phyloP scores from a whole-genome alignment of 2,113 vertebrate genomes.

The Herpailurus yagouaroundi region DNA sequence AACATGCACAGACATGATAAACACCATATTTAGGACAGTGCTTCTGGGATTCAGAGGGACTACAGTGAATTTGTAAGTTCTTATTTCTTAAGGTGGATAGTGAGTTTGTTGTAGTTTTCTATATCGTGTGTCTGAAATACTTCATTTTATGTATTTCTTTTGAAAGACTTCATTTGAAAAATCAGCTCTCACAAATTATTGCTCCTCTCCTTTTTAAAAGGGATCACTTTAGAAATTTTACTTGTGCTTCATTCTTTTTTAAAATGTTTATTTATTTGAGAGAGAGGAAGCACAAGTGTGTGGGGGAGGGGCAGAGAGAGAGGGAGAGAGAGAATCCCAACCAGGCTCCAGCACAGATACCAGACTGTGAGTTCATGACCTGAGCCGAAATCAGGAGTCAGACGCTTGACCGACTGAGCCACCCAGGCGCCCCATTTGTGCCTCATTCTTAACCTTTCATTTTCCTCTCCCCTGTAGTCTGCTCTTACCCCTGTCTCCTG shows the following conservation, averaged over 20 bases:
- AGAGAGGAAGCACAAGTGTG: too few relatives aligned
- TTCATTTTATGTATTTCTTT: neutral
- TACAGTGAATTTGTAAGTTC: neutral
- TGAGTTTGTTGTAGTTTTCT: neutral
- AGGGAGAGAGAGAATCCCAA: too few relatives aligned
- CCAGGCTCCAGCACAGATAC: too few relatives aligned
- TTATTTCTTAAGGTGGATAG: slow-evolving; percentile 10
- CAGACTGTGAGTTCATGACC: too few relatives aligned
- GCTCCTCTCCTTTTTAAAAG: neutral
- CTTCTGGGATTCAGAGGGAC: neutral
- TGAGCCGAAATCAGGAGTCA: too few relatives aligned
- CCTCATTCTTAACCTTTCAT: neutral
- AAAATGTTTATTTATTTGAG: too few relatives aligned
- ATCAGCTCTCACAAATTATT: neutral
- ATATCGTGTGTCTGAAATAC: neutral
- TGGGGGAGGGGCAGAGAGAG: too few relatives aligned
- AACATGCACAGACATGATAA: neutral
- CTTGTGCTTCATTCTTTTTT: neutral
- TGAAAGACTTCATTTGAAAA: slow-evolving; percentile 26
- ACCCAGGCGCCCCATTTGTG: neutral
- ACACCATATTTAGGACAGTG: neutral
- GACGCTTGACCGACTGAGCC: too few relatives aligned
- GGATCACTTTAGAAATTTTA: neutral
- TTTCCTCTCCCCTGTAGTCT: neutral
- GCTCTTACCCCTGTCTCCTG: neutral